Base-by-base conservation (phyloP, 2,888 invertebrate genomes). In the Microctonus aethiopoides region DNA sequence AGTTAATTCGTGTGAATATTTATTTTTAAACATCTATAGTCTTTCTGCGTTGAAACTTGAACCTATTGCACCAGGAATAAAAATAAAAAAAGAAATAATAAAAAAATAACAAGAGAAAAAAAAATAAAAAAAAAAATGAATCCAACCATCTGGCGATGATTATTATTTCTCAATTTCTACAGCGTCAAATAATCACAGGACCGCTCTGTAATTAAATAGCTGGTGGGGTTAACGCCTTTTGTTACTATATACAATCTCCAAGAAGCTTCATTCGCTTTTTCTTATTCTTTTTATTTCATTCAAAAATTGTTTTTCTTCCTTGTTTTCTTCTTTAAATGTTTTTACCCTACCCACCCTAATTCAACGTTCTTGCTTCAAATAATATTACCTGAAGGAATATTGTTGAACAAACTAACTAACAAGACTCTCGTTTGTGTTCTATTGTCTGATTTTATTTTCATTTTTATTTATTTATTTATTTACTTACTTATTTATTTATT, bases 121-220 rank as follows among this genome's bases (percentile, higher is more conserved):
- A 7, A 46, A 7, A 46, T 5, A 46, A 66, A 67, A 76, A 71
- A 74, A 72, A 67, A 71, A 72, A 72, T 64, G 34, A 26, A n/a
- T n/a, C n/a, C 24, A 24, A 67, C 76, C 79, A 78, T 76, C 78
- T 79, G 78, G 76, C 71, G 75, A 78, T 80, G 76, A 80, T 80
- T 78, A 79, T 80, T 80, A 81, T 81, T 80, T 79, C 80, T 80
- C 78, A 80, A 81, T 81, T 79, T 73, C 77, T 75, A 62, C 75
- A 76, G 77, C 79, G 78, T 78, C 77, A 78, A 75, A 72, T 67
- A 61, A 72, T 67, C 67, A 74, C 74, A 74, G 66, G 68, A 68
- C 72, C 72, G 66, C 76, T 76, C 79, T 79, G 78, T 79, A 81
- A 80, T 80, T 81, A 81, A 80, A 81, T 81, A 78, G 75, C 78